Percentiles rank a stretch among this genome's conserved stretches.
Conservation (phyloP, 2,113 vertebrate species). For the Rynchops niger region DNA sequence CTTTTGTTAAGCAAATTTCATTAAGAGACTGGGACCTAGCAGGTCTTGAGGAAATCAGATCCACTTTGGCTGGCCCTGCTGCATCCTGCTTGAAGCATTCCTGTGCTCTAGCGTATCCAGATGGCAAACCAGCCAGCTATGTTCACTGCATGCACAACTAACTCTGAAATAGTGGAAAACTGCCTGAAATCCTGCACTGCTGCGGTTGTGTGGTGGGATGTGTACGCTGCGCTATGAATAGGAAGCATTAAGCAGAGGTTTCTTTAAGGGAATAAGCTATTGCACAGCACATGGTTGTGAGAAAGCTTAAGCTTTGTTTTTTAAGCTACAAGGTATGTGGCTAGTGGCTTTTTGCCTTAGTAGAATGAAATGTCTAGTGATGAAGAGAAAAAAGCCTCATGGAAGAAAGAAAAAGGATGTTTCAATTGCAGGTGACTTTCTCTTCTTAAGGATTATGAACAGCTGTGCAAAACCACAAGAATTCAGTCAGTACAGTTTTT, state of each 20-base stretch:
- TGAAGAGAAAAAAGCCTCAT: not conserved
- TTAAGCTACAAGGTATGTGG: not conserved
- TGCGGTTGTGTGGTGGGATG: not conserved
- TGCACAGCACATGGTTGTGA: not conserved
- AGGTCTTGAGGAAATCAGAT: conserved; percentile 58
- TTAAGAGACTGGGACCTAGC: conserved; percentile 67
- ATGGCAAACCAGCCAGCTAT: not conserved
- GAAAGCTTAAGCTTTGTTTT: not conserved
- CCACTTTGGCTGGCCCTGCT: conserved; percentile 45
- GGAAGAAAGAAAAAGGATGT: not conserved
- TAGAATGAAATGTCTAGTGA: not conserved
- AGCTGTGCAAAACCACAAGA: not conserved
- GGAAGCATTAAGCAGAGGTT: not conserved
- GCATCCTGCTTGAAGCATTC: not conserved
- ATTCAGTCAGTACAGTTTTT: not conserved
- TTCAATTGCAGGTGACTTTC: not conserved
- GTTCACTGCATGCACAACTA: not conserved
- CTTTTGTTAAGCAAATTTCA: conserved; percentile 78
- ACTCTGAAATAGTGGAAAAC: not conserved
- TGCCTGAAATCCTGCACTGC: not conserved
- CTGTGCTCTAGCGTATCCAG: not conserved
- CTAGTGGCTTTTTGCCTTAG: not conserved
- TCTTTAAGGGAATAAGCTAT: not conserved
- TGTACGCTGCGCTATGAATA: not conserved
- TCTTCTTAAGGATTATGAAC: not conserved